A percentile compares a stretch with the other conserved stretches of the same genome.
Conservation (phyloP, 2,113 vertebrate genomes). For the Oreotrochilus melanogaster region DNA sequence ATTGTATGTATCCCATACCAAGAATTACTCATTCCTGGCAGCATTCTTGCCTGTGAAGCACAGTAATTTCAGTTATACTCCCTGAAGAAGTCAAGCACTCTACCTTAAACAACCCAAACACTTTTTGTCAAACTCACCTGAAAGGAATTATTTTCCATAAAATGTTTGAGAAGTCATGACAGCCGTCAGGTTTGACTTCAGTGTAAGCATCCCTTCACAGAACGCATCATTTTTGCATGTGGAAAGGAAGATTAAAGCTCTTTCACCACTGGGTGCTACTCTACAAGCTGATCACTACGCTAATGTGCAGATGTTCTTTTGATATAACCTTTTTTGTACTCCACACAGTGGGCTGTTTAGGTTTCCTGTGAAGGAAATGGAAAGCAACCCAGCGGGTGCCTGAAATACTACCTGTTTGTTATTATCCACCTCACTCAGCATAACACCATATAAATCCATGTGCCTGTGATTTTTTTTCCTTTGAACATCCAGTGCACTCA, state of each 20-base stretch:
- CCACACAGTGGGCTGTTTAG: not conserved
- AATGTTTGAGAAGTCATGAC: not conserved
- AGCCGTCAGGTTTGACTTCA: not conserved
- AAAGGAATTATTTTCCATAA: not conserved
- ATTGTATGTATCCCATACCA: not conserved
- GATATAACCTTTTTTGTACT: not conserved
- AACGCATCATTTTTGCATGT: not conserved
- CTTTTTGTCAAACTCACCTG: not conserved
- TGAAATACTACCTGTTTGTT: not conserved
- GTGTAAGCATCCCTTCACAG: not conserved
- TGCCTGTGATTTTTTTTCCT: not conserved
- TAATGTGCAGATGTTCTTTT: not conserved
- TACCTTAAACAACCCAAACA: not conserved
- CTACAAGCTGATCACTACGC: not conserved
- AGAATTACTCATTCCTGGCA: not conserved
- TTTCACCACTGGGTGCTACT: not conserved
- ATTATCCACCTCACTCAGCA: not conserved
- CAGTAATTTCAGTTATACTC: not conserved
- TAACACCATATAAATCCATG: not conserved
- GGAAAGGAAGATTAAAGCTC: not conserved
- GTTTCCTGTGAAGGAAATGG: slow-evolving; percentile 32
- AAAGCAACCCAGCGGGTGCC: not conserved
- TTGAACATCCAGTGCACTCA: not conserved
- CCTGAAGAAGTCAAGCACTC: not conserved
- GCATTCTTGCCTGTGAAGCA: not conserved